Conservation (phyloP, 2,797 vertebrate species). For the Microctenopoma stevenorrisi region DNA sequence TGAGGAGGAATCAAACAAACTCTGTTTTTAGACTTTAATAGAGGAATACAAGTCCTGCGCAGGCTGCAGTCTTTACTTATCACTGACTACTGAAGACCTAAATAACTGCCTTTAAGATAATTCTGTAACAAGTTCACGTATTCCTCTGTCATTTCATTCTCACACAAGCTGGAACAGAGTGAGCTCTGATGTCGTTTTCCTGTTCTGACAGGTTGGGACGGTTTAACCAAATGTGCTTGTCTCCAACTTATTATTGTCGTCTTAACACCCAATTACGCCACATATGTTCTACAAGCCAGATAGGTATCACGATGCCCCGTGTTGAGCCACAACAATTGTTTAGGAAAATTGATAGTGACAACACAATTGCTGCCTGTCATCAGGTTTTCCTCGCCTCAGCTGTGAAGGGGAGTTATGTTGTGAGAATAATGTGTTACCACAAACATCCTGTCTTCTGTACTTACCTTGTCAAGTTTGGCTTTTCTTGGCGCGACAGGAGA, state of each 20-base stretch:
- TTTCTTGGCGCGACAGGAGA: slow-evolving; percentile 89
- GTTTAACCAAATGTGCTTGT: slow-evolving; percentile 27
- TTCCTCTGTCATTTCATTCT: slow-evolving; percentile 1
- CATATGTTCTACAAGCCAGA: slow-evolving; percentile 29
- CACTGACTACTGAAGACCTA: not conserved
- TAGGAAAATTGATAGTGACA: slow-evolving; percentile 63
- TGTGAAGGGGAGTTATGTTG: slow-evolving; percentile 31
- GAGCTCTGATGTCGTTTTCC: slow-evolving; percentile 8
- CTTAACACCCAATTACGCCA: slow-evolving; percentile 46
- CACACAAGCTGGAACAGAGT: not conserved
- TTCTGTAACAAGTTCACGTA: not conserved
- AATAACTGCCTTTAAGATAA: slow-evolving; percentile 3
- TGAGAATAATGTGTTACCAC: not conserved
- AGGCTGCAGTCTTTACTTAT: not conserved
- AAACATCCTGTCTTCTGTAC: slow-evolving; percentile 26
- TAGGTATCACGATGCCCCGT: not conserved
- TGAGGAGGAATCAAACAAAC: slow-evolving; percentile 66
- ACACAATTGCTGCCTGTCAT: slow-evolving; percentile 54
- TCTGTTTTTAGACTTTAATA: slow-evolving; percentile 26
- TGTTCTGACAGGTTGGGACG: slow-evolving; percentile 31
- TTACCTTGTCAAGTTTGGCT: slow-evolving; percentile 93
- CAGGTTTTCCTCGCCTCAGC: slow-evolving; percentile 51
- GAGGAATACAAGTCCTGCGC: not conserved
- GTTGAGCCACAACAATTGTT: slow-evolving; percentile 41
- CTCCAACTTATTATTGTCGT: slow-evolving; percentile 42